Evolutionary conservation across 2,797 vertebrate species (phyloP), one percentile per base, ranked within the genome.

Genomic region (Pseudochaenichthys georgianus): DNA sequence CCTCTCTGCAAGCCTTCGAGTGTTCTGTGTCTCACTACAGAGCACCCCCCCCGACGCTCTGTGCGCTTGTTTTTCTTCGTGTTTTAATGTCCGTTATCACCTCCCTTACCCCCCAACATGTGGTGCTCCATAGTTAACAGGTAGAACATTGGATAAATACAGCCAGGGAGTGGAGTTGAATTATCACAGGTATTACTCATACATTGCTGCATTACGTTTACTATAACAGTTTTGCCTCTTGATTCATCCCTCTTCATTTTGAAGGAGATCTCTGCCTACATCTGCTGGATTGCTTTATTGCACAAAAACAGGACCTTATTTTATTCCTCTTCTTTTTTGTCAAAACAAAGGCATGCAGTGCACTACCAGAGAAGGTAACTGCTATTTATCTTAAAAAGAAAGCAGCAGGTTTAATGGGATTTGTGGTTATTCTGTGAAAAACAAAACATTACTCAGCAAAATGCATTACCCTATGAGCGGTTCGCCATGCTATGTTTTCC

Each of bases 1-100:
- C 77, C 63, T 74, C 59, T 59, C 63, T 57, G 52, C 60, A 51
- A 65, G 70, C 79, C 75, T 73, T 61, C 3, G 0, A 80, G 75
- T 50, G 0, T 57, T 67, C 12, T 41, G 34, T 67, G 67, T 59
- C 64, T 64, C n/a, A 16, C 58, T 34, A 41, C 50, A 52, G 57
- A 15, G 70, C 51, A 43, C n/a, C 34, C 48, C 43, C 43, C 55
- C 46, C 41, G 23, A 65, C n/a, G 38, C 70, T 48, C 2, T 7
- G 2, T 51, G 41, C 31, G 31, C 61, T 72, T 73, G 43, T 81
- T 76, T 81, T 87, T 62, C 9, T 47, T 51, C 48, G 46, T 28
- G 0, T 80, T 68, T 64, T 75, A n/a, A 53, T 72, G 34, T 64
- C 21, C 16, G 1, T 61, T 58, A 67, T 65, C 46, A 38, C 6